Evolutionary conservation across 2,797 vertebrate genomes (phyloP), one percentile per base, ranked within the genome.

Genomic region (Peromyscus melanophrys): DNA sequence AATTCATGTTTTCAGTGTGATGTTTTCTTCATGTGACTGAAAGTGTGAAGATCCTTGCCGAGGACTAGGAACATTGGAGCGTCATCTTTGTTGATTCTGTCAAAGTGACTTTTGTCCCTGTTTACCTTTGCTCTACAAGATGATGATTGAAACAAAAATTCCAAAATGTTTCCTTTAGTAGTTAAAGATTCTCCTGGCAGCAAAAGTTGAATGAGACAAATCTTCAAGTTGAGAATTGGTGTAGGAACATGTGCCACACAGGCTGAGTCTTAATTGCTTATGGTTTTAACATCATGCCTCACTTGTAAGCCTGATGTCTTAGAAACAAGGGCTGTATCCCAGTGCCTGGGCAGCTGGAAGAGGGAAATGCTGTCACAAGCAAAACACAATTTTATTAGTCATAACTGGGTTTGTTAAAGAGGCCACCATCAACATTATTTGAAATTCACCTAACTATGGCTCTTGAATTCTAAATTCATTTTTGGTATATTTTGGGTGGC

Each of bases 11-110:
- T 97, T 94, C 46, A 75, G 27, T 86, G 31, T 55, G 37, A 85
- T 93, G 25, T 92, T 95, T 97, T 89, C 49, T 94, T 94, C 73
- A 59, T 88, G 73, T 96, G 67, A 93, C 37, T 83, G 57, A 87
- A 96, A 83, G 46, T 91, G 25, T 84, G 25, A 4, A 65, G 31
- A 46, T 92, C n/a, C 10, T 91, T 92, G 49, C 5, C 19, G 69
- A 91, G 63, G 23, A 6, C 82, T 93, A 31, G 37, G 95, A 76
- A 29, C 85, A 86, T 19, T 55, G 61, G 25, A 76, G 34, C 11
- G 52, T 85, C 75, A 37, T 73, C 49, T 90, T 93, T 89, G 65
- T 86, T 97, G 67, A 71, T 71, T 89, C 88, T 95, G 43, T 49
- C 69, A 90, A 77, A 83, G 27, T 94, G 75, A 89, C 86, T 76